A percentile compares a stretch with the other conserved stretches of the same genome.
Evolutionary conservation across 2,113 vertebrate genomes (phyloP).

Genomic region (Tupaia tana): DNA sequence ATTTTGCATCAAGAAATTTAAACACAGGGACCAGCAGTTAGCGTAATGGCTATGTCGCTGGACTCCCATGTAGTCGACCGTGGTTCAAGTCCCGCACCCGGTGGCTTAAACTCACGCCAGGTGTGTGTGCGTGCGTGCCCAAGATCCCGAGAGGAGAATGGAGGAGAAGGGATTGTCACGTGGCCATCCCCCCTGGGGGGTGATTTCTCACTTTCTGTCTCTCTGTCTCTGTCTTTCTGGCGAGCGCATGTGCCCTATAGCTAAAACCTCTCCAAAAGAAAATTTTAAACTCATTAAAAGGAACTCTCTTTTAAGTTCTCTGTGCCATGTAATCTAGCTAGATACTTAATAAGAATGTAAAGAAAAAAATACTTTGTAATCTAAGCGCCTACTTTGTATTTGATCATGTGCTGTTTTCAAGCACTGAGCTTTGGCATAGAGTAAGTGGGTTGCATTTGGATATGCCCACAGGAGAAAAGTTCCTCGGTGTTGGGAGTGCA

Average conservation of each 20-base stretch:
- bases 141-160: too few relatives aligned
- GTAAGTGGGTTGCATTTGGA: neutral
- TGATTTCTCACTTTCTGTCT: too few relatives aligned
- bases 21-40: neutral
- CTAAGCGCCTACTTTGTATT: neutral
- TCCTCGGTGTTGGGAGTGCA: neutral
- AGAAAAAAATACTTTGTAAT: constrained; percentile 35
- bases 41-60: too few relatives aligned
- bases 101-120: too few relatives aligned
- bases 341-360: constrained; percentile 46
- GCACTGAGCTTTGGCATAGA: neutral
- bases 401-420: neutral
- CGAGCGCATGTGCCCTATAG: too few relatives aligned
- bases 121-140: too few relatives aligned
- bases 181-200: too few relatives aligned
- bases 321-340: constrained; percentile 20
- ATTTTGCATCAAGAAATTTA: constrained; percentile 53
- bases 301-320: constrained; percentile 48
- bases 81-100: too few relatives aligned
- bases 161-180: too few relatives aligned
- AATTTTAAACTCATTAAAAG: neutral
- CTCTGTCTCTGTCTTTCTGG: too few relatives aligned
- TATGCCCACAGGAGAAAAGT: neutral
- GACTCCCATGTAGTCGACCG: too few relatives aligned
- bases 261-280: too few relatives aligned